Base-by-base conservation (phyloP, 2,797 vertebrate genomes). In the Pangasius krempfi region DNA sequence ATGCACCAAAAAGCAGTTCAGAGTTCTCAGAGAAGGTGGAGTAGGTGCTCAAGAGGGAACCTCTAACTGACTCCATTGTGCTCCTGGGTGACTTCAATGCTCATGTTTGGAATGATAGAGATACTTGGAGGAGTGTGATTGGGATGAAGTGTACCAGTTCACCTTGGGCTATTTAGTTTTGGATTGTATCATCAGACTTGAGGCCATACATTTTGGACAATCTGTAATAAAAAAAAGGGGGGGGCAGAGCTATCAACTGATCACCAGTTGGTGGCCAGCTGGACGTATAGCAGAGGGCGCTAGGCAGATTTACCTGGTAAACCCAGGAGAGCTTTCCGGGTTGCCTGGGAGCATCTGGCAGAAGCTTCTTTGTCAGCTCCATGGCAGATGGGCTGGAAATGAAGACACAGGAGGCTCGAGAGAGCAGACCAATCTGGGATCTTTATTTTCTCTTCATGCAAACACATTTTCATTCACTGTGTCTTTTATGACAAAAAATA, bases 361-460 rank as follows among this genome's bases (percentile, higher is more conserved):
- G 52, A 80, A 80, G 30, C 30, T 20, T 80, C 18, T 25, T 4
- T 13, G 54, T 80, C 54, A 80, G 30, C 16, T 80, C 54, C n/a
- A 80, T 56, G 54, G 54, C n/a, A 80, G 78, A 80, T 37, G 78
- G 76, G 30, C 78, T 80, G 78, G 80, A 22, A 82, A 62, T 60
- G 56, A 82, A 82, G 79, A 62, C 56, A 82, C 56, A 44, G 5
- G 56, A 62, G 37, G 78, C n/a, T 25, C 37, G 0, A 44, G 56
- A 82, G 20, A 6, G 33, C 56, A 62, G 33, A 62, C 37, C 22
- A 10, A 44, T 82, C 56, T 44, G 56, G 56, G 8, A 81, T 81
- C 25, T 64, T 60, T 44, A 27, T 44, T n/a, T 82, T n/a, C 22
- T 60, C 33, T 81, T 40, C 30, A 60, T 60, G 9, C 22, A 60